Percentiles rank a stretch among this genome's conserved stretches.
Evolutionary conservation across 1,140 invertebrate species (phyloP).

Genomic region (Aphelinus atriplicis): DNA sequence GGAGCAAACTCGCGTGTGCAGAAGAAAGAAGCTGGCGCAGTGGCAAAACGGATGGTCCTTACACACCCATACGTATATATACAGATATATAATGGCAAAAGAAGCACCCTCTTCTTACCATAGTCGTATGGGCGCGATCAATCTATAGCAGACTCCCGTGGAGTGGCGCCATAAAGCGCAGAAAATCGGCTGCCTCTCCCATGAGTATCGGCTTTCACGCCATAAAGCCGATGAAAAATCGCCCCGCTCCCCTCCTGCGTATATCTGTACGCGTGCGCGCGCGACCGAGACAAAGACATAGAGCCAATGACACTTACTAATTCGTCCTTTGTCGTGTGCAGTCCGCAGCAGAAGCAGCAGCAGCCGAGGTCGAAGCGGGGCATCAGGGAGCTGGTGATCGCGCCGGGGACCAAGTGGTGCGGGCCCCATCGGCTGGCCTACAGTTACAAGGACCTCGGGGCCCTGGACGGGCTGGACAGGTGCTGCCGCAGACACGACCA

Average conservation of each 20-base stretch:
- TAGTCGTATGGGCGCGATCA: too few relatives aligned
- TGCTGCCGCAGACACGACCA: conserved; percentile 87
- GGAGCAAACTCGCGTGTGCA: too few relatives aligned
- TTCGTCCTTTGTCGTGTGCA: conserved; percentile 4
- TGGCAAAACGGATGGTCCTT: too few relatives aligned
- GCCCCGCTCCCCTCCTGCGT: neutral
- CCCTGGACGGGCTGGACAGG: conserved; percentile 74
- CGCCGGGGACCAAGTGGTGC: conserved; percentile 87
- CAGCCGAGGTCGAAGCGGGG: conserved; percentile 37
- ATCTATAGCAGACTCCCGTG: too few relatives aligned
- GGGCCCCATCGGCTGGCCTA: conserved; percentile 76
- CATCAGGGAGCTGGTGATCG: conserved; percentile 70
- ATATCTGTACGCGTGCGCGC: neutral
- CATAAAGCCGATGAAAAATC: conserved; percentile 32
- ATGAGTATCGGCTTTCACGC: conserved; percentile 30
- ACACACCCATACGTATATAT: too few relatives aligned
- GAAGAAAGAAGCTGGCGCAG: too few relatives aligned
- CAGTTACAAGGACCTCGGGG: conserved; percentile 76
- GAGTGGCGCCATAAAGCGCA: neutral
- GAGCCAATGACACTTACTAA: neutral
- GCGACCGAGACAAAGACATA: neutral
- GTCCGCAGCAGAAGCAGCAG: neutral
- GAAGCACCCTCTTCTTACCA: too few relatives aligned
- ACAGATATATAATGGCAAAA: too few relatives aligned
- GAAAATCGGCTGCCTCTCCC: conserved; percentile 2